phyloP scores from a whole-genome alignment of 92 coral and sea anemone genomes.

The Umimayanthus kanabou region DNA sequence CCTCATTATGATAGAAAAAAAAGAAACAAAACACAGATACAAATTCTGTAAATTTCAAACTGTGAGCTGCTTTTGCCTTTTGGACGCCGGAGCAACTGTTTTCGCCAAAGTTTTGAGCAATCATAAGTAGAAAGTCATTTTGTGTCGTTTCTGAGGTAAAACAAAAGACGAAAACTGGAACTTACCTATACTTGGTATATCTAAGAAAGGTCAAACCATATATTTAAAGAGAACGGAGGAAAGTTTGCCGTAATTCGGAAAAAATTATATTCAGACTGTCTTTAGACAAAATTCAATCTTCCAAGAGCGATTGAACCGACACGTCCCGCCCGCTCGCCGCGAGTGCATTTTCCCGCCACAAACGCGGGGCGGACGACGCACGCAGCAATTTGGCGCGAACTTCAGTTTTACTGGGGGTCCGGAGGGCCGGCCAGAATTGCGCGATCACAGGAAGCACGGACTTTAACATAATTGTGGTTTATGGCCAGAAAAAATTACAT shows the following conservation, averaged over 20 bases:
- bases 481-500: too few relatives aligned
- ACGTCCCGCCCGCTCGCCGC: not conserved
- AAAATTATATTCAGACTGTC: not conserved
- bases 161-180: not conserved
- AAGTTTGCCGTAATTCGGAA: not conserved
- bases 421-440: not conserved
- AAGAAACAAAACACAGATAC: not conserved
- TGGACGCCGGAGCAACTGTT: not conserved
- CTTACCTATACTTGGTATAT: not conserved
- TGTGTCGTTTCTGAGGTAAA: too few relatives aligned
- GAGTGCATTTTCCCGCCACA: slow-evolving; percentile 26
- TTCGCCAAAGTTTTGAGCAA: not conserved
- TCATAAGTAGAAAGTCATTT: not conserved
- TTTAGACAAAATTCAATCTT: not conserved
- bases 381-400: slow-evolving; percentile 21
- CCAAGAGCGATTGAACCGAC: too few relatives aligned
- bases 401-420: not conserved
- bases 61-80: not conserved
- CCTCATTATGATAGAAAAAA: not conserved
- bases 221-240: not conserved
- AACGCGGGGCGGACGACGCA: slow-evolving; percentile 7
- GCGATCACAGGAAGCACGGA: too few relatives aligned
- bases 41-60: not conserved
- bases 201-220: not conserved
- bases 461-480: too few relatives aligned